Percentiles rank a stretch among this genome's conserved stretches.
Evolutionary conservation across 2,888 invertebrate species (phyloP).

Genomic region (Caenorhabditis sulstoni): DNA sequence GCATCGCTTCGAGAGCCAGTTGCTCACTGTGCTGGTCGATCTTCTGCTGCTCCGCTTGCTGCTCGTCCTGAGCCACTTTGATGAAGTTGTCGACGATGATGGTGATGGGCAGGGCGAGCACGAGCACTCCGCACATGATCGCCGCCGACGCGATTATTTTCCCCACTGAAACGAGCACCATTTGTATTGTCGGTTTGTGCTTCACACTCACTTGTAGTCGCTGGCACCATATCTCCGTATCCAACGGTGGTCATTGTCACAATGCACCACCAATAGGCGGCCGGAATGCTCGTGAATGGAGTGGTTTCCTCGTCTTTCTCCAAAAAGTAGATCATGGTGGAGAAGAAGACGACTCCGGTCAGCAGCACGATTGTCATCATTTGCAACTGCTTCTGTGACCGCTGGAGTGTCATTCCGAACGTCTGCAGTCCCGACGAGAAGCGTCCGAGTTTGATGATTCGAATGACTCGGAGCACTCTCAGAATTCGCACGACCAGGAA

Average conservation of each 20-base stretch:
- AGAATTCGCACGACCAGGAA: constrained; percentile 80
- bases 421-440: constrained; percentile 79
- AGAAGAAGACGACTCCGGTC: constrained; percentile 80
- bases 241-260: constrained; percentile 81
- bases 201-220: constrained; percentile 77
- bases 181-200: no score
- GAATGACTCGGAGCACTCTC: constrained; percentile 76
- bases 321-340: constrained; percentile 80
- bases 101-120: constrained; percentile 80
- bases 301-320: constrained; percentile 80
- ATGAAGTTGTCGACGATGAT: constrained; percentile 81
- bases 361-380: constrained; percentile 80
- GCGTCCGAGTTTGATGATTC: constrained; percentile 79
- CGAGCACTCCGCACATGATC: constrained; percentile 80
- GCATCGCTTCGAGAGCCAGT: constrained; percentile 69
- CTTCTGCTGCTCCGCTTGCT: constrained; percentile 77
- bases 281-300: constrained; percentile 80
- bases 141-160: constrained; percentile 79
- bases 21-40: constrained; percentile 69
- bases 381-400: constrained; percentile 79
- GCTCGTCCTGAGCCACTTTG: constrained; percentile 79
- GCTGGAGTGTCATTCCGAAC: constrained; percentile 80
- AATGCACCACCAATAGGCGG: constrained; percentile 80
- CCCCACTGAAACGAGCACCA: constrained; percentile 72
- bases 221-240: constrained; percentile 79